Conservation (phyloP, 2,113 vertebrate species). For the Prunella himalayana region DNA sequence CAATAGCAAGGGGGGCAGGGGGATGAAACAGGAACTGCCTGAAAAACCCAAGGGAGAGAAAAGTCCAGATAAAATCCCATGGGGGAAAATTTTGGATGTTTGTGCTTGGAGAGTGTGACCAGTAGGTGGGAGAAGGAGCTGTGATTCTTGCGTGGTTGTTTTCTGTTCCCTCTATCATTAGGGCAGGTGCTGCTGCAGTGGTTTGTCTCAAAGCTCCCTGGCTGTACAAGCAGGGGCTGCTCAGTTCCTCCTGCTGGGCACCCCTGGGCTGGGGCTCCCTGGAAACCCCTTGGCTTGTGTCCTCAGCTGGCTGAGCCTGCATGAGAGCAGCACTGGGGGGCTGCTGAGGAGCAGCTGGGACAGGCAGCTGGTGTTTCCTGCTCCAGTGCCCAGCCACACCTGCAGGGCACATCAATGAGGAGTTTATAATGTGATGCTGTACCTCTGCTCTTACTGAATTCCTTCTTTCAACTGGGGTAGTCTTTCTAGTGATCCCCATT, state of each 20-base stretch:
- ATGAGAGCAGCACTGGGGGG: accelerated
- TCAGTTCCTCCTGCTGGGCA: not conserved
- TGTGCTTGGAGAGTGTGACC: not conserved
- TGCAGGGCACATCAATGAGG: accelerated
- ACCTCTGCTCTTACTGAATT: not conserved
- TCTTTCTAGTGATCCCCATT: not conserved
- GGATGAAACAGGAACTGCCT: not conserved
- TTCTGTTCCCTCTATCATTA: not conserved
- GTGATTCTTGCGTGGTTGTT: not conserved
- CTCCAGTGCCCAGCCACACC: accelerated
- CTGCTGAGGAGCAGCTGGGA: not conserved
- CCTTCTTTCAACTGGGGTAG: not conserved
- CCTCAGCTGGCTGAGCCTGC: not conserved
- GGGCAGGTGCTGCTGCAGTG: not conserved
- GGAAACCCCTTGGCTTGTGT: not conserved
- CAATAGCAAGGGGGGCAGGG: not conserved
- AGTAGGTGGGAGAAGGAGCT: not conserved
- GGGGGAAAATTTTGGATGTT: not conserved
- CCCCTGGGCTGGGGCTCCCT: accelerated
- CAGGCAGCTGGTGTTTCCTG: not conserved
- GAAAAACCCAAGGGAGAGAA: not conserved
- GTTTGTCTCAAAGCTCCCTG: not conserved
- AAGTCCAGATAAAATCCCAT: not conserved
- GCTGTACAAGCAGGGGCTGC: accelerated
- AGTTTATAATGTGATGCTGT: not conserved